These are phyloP conservation scores for Rostratula benghalensis DNA, from an alignment of 2,113 vertebrate genomes.

Conservation along the genomic window DNA sequence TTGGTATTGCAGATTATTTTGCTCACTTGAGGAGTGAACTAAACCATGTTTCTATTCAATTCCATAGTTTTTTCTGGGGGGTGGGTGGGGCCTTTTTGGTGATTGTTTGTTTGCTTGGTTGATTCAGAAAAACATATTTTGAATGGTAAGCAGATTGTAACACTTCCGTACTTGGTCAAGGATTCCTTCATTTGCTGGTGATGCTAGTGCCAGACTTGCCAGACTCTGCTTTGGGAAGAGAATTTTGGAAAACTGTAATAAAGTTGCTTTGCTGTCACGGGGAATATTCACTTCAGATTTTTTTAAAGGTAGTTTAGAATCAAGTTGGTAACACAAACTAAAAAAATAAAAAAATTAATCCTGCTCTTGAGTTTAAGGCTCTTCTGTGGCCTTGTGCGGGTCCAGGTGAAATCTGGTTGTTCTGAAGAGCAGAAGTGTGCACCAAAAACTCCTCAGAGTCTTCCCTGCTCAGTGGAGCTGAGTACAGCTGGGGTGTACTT, in stretches of 20 bases:
- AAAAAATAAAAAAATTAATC: not conserved
- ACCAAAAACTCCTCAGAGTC: not conserved
- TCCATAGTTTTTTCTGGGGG: not conserved
- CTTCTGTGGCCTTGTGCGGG: not conserved
- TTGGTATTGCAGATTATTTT: not conserved
- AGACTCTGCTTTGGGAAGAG: not conserved
- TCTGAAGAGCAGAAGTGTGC: not conserved
- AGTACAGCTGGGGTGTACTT: not conserved
- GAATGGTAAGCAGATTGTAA: not conserved
- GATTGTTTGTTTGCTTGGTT: not conserved
- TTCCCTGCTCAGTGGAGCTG: accelerated
- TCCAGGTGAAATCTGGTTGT: not conserved
- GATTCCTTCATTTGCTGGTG: not conserved
- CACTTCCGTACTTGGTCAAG: not conserved
- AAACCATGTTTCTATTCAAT: not conserved
- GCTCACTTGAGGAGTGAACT: not conserved
- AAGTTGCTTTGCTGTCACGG: not conserved
- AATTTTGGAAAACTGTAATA: not conserved
- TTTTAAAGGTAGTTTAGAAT: not conserved
- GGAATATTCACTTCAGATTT: not conserved
- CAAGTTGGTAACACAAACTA: not conserved
- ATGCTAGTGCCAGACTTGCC: not conserved
- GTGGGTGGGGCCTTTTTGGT: not conserved
- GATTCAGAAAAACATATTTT: not conserved
- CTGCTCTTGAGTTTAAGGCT: not conserved